Base-by-base conservation (phyloP, 2,113 vertebrate species). In the human region DNA sequence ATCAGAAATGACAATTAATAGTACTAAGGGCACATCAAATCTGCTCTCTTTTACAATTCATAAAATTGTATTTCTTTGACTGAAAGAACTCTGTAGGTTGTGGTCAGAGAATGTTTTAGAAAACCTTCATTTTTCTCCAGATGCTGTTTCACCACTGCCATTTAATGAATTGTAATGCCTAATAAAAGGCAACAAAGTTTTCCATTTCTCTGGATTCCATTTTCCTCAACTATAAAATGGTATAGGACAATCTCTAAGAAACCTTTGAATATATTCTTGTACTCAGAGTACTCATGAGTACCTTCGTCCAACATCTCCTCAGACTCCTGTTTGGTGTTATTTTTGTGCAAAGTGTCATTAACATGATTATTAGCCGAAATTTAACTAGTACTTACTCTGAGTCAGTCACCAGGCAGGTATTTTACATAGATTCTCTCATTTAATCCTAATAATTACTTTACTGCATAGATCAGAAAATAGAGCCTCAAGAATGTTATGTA, bases 371-470 rank as follows among this genome's bases (percentile, higher is more conserved):
- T 72, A 68, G 1, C 11, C 45, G 68, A 68, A 85, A 90, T 38
- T 93, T 85, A 93, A n/a, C 50, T 59, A 86, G 9, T n/a, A 48
- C 87, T 97, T 92, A 61, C 55, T 90, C 43, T 66, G 3, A 32
- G 76, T 16, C 17, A 82, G 43, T 79, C 11, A 52, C 11, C 43
- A 12, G 0, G 20, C 2, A 64, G 35, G 6, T 55, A 27, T 81
- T 90, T 97, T 70, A 35, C 6, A 55, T n/a, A 76, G 35, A 86
- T 40, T 52, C n/a, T 92, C 23, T 48, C 18, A 48, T 64, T 90
- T 90, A 80, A 93, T 88, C 32, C 35, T 88, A 88, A 68, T 52
- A 91, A 95, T 82, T 30, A 85, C 38, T 17, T 89, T 79, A 59
- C 82, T 50, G 94, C 73, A 50, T 48, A 61, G 14, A 90, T 61